Percentiles rank a stretch among this genome's conserved stretches.
phyloP scores from a whole-genome alignment of 2,113 vertebrate genomes.

The Sturnus vulgaris region DNA sequence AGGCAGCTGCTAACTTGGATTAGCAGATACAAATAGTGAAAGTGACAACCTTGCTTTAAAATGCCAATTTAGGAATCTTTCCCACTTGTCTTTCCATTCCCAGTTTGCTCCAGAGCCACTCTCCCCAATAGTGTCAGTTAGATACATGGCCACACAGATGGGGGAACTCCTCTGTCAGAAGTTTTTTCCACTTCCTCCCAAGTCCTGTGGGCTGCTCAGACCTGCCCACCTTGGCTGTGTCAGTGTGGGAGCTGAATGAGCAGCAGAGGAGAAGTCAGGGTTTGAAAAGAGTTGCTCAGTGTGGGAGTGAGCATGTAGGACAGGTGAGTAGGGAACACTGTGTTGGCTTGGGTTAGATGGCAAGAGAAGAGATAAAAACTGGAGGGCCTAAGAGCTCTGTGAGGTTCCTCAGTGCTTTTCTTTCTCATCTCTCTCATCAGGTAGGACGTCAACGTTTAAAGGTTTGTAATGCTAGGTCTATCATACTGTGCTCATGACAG shows the following conservation, averaged over 20 bases:
- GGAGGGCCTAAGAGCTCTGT: background rate
- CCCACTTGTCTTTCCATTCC: background rate
- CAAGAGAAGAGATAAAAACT: background rate
- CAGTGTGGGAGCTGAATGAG: background rate
- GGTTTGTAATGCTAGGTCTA: rapidly evolving
- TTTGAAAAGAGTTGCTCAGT: background rate
- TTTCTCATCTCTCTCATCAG: background rate
- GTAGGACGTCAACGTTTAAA: background rate
- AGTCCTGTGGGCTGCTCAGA: background rate
- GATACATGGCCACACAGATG: background rate
- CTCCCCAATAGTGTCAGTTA: background rate
- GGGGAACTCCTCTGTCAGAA: background rate
- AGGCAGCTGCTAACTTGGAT: background rate
- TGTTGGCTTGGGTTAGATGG: background rate
- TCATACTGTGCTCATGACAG: background rate
- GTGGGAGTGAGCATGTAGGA: background rate
- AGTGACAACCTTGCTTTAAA: background rate
- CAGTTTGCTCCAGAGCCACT: background rate
- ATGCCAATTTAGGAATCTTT: background rate
- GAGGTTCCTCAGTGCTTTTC: background rate
- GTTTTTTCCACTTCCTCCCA: background rate
- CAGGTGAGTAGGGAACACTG: background rate
- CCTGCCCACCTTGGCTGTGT: background rate
- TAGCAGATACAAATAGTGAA: background rate
- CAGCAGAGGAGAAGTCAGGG: background rate